Evolutionary conservation across 2,113 vertebrate species (phyloP), one percentile per base, ranked within the genome.

Genomic region (Aythya baeri): DNA sequence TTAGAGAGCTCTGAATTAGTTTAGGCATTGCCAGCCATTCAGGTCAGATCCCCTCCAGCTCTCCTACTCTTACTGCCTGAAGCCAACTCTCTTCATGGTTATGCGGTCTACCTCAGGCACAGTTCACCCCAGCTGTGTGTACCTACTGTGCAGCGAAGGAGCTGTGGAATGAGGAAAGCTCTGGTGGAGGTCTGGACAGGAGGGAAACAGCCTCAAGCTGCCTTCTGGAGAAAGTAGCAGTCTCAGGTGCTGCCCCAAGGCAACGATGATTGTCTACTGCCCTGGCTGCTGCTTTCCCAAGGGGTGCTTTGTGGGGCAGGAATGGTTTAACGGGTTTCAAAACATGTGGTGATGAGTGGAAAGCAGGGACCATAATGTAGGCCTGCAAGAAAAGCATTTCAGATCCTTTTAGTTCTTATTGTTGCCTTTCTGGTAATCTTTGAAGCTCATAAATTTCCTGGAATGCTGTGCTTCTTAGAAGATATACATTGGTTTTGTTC

Each of bases 281-380:
- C 66, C 65, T 27, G 59, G 82, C 25, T 78, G 22, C 29, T 29
- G 18, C 29, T 83, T 55, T 96, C 73, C 76, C 65, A 84, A 52
- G 34, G 57, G 76, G 36, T 0, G 1, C 32, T 23, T 27, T 86
- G 17, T 14, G 27, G 9, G 21, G 52, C 13, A 91, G 49, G 34
- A 67, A 91, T 4, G 23, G 94, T 88, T 86, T 57, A 91, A 84
- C 94, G 61, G 76, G 86, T 97, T 96, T 81, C 18, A 94, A 74
- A 91, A 80, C 65, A 18, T 70, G 18, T 74, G 55, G 22, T 74
- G 34, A 43, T 83, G 67, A 87, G 21, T 9, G 15, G 6, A 83
- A 89, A 7, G 22, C 17, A 67, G 29, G 77, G 49, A 77, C 49
- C 16, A 49, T 74, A 74, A 78, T 65, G 22, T 83, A 88, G 52